Evolutionary conservation across 2,888 invertebrate genomes (phyloP).

Genomic region (Itoplectis maculator): DNA sequence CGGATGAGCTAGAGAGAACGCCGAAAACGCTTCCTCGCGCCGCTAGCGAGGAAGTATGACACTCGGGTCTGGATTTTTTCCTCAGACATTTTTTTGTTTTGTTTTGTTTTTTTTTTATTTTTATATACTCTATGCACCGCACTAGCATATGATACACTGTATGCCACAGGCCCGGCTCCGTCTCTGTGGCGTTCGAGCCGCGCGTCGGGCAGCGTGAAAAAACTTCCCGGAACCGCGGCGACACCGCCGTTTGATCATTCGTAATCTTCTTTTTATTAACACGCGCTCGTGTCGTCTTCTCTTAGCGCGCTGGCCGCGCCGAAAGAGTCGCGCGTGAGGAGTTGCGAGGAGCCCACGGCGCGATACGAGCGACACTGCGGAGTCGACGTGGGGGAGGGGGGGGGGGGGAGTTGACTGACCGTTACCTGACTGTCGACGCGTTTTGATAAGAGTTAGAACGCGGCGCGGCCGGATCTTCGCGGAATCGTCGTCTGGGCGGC

Average conservation of each 20-base stretch:
- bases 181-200: constrained; percentile 56
- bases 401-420: constrained; percentile 40
- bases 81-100: too few species aligned
- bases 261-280: constrained; percentile 64
- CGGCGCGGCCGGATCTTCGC: constrained; percentile 50
- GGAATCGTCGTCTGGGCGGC: constrained; percentile 30
- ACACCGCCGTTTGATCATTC: constrained; percentile 66
- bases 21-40: constrained; percentile 63
- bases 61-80: constrained; percentile 19
- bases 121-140: constrained; percentile 9
- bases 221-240: too few species aligned
- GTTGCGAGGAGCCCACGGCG: not conserved
- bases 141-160: not conserved
- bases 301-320: not conserved
- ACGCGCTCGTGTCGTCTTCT: constrained; percentile 5
- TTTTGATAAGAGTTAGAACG: constrained; percentile 61
- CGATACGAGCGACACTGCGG: not conserved
- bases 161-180: too few species aligned
- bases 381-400: not conserved
- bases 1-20: constrained; percentile 61
- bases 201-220: constrained; percentile 47
- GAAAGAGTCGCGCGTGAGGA: constrained; percentile 36
- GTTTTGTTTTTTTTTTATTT: too few species aligned
- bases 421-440: constrained; percentile 47
- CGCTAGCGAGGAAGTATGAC: constrained; percentile 56